These are phyloP conservation scores for Trileptium ribeirensis DNA, from an alignment of 2,888 invertebrate genomes.

Conservation along the genomic window DNA sequence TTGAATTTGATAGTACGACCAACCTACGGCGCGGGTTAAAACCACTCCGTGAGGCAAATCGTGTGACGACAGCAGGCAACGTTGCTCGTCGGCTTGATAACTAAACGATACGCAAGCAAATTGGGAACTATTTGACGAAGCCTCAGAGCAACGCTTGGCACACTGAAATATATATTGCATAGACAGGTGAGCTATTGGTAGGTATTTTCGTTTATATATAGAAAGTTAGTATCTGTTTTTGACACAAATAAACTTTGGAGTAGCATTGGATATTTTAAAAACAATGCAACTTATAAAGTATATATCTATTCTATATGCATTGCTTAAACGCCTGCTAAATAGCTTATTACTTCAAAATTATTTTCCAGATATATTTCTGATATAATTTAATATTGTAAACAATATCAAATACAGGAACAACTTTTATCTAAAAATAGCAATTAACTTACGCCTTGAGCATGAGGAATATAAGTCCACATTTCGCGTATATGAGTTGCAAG, in stretches of 20 bases:
- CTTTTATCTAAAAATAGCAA: background rate
- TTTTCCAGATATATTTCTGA: too few species aligned
- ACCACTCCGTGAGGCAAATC: conserved; percentile 56
- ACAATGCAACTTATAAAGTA: too few species aligned
- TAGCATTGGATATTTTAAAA: too few species aligned
- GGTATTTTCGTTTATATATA: too few species aligned
- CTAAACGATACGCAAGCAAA: conserved; percentile 62
- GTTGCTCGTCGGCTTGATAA: conserved; percentile 56
- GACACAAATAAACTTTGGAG: too few species aligned
- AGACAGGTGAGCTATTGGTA: too few species aligned
- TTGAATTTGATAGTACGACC: conserved; percentile 50
- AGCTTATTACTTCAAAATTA: too few species aligned
- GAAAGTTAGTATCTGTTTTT: too few species aligned
- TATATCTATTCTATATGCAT: too few species aligned
- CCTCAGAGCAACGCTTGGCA: conserved; percentile 56
- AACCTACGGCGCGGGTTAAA: conserved; percentile 42
- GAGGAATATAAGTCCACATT: conserved; percentile 21
- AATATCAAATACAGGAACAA: too few species aligned
- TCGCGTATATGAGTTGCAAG: conserved; percentile 56
- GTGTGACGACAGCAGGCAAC: conserved; percentile 59
- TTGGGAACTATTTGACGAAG: conserved; percentile 53
- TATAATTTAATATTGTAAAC: too few species aligned
- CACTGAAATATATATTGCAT: conserved; percentile 58
- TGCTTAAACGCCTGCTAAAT: too few species aligned
- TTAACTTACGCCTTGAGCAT: conserved; percentile 22